Evolutionary conservation across 2,888 invertebrate species (phyloP).

Genomic region (Nipponacmea schrenckii): DNA sequence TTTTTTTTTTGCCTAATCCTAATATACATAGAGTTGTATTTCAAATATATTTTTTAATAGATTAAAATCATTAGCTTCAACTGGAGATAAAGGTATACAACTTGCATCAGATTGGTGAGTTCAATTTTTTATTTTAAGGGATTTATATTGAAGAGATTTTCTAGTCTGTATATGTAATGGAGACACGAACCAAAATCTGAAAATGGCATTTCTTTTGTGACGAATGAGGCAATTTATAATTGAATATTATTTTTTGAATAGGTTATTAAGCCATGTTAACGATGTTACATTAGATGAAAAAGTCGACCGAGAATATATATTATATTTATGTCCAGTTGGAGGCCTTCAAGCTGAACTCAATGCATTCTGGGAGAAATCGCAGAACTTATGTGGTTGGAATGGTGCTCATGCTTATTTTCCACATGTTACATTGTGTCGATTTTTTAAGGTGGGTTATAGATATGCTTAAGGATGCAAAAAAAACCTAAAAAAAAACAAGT

Average conservation of each 20-base stretch:
- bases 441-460: constrained; percentile 72
- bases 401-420: constrained; percentile 90
- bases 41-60: constrained; percentile 68
- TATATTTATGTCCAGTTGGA: constrained; percentile 88
- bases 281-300: constrained; percentile 83
- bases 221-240: too few species aligned
- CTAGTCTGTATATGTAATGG: too few species aligned
- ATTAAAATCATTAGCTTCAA: constrained; percentile 89
- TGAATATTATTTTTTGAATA: constrained; percentile 30
- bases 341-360: constrained; percentile 77
- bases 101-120: constrained; percentile 83
- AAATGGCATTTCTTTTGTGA: too few species aligned
- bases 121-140: neutral
- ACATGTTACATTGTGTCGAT: constrained; percentile 88
- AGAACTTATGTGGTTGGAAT: constrained; percentile 83
- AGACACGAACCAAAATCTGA: too few species aligned
- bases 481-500: too few species aligned
- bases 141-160: too few species aligned
- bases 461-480: too few species aligned
- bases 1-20: too few species aligned
- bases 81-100: constrained; percentile 87
- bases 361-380: constrained; percentile 78
- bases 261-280: constrained; percentile 87
- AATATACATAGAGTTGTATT: too few species aligned
- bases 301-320: constrained; percentile 84